Percentiles rank a stretch among this genome's conserved stretches.
These are phyloP conservation scores for Drosophila suboccidentalis DNA, from an alignment of 2,888 invertebrate genomes.

Conservation along the genomic window DNA sequence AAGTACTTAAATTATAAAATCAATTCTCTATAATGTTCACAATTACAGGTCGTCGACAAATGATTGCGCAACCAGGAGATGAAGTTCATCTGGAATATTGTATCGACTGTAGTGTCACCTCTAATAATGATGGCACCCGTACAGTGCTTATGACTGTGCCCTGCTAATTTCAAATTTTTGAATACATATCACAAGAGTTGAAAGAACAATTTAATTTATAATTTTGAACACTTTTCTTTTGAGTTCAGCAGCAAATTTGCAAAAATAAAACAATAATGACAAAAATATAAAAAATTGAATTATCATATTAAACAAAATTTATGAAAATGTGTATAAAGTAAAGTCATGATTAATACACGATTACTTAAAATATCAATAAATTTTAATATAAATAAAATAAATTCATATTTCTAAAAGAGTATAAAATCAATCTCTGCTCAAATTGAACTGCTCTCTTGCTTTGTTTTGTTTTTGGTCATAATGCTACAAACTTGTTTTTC, in stretches of 20 bases:
- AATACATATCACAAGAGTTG: no score
- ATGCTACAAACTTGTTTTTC: conserved; percentile 65
- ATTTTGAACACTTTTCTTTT: no score
- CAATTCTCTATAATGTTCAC: background rate
- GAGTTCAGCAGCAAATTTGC: no score
- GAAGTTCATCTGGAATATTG: background rate
- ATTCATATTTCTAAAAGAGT: conserved; percentile 13
- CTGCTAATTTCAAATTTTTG: no score
- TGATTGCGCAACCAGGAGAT: background rate
- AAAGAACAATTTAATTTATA: no score
- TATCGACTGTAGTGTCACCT: background rate
- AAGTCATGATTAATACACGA: no score
- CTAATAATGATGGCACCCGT: no score
- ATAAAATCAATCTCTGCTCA: background rate
- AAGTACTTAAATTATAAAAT: background rate
- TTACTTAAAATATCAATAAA: background rate
- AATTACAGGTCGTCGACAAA: background rate
- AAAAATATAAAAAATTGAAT: no score
- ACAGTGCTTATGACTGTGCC: no score
- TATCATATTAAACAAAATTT: background rate
- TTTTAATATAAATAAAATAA: background rate
- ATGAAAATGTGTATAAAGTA: no score
- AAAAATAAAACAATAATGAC: no score
- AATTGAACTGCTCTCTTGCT: conserved; percentile 4
- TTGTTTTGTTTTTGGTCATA: conserved; percentile 62